Evolutionary conservation across 1,140 invertebrate genomes (phyloP).

Genomic region (Listronotus bonariensis): DNA sequence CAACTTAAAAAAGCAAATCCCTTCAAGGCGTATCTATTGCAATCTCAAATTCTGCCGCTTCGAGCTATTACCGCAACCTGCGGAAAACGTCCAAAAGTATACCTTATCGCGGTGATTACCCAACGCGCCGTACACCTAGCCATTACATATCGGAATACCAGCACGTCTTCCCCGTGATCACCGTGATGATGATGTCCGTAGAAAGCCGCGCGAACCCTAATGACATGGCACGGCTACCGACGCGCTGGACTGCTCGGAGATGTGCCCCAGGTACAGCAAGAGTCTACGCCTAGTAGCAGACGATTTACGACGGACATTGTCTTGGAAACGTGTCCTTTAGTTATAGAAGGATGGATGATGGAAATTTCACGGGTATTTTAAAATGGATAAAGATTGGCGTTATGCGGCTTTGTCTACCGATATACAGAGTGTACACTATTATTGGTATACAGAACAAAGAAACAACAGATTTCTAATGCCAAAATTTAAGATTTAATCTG

Average conservation of each 20-base stretch:
- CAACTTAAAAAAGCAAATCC: too few relatives aligned
- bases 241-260: conserved; percentile 1
- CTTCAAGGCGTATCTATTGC: too few relatives aligned
- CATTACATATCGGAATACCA: conserved; percentile 4
- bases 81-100: not conserved
- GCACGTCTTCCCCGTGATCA: conserved; percentile 8
- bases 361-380: too few relatives aligned
- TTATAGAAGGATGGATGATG: too few relatives aligned
- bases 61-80: not conserved
- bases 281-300: conserved; percentile 14
- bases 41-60: too few relatives aligned
- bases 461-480: too few relatives aligned
- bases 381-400: too few relatives aligned
- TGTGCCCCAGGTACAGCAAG: not conserved
- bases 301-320: conserved; percentile 6
- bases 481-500: too few relatives aligned
- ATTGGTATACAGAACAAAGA: too few relatives aligned
- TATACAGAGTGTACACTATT: too few relatives aligned
- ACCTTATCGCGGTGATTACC: conserved; percentile 1
- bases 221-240: conserved; percentile 15
- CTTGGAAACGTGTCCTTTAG: conserved; percentile 8
- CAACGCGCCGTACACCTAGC: conserved; percentile 1
- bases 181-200: conserved; percentile 14
- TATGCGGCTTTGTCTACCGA: too few relatives aligned
- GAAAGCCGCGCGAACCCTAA: conserved; percentile 6